Percentiles rank a stretch among this genome's conserved stretches.
These are phyloP conservation scores for Blera fallax DNA, from an alignment of 2,888 invertebrate genomes.

Conservation along the genomic window DNA sequence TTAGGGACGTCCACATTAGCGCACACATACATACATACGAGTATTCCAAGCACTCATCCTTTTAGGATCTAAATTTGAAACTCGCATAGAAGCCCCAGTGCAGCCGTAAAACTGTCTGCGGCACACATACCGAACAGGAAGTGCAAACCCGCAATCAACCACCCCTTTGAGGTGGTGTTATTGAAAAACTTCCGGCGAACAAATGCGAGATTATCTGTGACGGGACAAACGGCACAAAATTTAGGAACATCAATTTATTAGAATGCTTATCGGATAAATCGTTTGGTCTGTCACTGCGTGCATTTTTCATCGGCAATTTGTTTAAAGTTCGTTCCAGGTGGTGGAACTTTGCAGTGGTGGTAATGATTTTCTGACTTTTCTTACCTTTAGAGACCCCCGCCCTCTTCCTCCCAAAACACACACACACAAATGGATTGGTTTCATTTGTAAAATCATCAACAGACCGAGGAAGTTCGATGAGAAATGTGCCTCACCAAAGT, in stretches of 20 bases:
- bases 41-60: not conserved
- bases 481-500: slow-evolving; percentile 37
- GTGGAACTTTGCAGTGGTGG: not conserved
- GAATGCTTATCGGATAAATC: slow-evolving; percentile 58
- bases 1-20: not conserved
- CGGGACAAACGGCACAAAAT: slow-evolving; percentile 30
- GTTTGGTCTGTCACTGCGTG: slow-evolving; percentile 53
- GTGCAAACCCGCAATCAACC: not conserved
- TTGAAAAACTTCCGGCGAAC: slow-evolving; percentile 60
- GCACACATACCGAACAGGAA: slow-evolving; percentile 39
- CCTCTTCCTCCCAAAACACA: too few species aligned
- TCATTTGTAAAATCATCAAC: slow-evolving; percentile 58
- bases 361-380: not conserved
- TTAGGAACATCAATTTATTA: slow-evolving; percentile 58
- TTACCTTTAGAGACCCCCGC: not conserved
- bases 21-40: not conserved
- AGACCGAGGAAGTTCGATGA: slow-evolving; percentile 57
- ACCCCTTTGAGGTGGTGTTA: slow-evolving; percentile 12
- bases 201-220: slow-evolving; percentile 26
- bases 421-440: slow-evolving; percentile 30
- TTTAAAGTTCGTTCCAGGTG: slow-evolving; percentile 9
- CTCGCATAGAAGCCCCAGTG: slow-evolving; percentile 26
- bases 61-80: not conserved
- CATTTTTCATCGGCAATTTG: slow-evolving; percentile 60
- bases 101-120: slow-evolving; percentile 62